phyloP scores from a whole-genome alignment of 2,113 vertebrate genomes.

The Strix aluco region DNA sequence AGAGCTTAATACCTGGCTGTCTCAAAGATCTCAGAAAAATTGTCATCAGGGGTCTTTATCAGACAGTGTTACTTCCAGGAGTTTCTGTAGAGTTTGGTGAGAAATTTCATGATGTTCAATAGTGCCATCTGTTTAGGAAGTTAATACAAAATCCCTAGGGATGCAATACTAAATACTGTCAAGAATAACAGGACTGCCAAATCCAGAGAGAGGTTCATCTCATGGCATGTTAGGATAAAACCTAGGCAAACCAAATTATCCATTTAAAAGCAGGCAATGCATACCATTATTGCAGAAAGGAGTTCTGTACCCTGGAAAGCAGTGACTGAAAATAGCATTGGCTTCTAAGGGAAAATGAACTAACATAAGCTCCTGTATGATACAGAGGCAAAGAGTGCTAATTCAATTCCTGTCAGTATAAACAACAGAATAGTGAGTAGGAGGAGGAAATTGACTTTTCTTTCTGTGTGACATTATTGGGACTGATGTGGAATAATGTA shows the following conservation, averaged over 20 bases:
- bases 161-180: not conserved
- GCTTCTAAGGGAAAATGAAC: not conserved
- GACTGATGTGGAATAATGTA: conserved; percentile 51
- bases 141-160: not conserved
- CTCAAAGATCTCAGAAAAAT: not conserved
- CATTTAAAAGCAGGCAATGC: not conserved
- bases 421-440: conserved; percentile 53
- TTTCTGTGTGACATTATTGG: conserved; percentile 46
- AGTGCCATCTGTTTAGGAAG: not conserved
- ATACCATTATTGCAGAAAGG: not conserved
- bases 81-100: not conserved
- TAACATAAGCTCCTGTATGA: not conserved
- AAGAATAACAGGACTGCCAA: not conserved
- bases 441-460: conserved; percentile 50
- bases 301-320: not conserved
- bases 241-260: not conserved
- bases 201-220: not conserved
- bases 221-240: not conserved
- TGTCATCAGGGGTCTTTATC: not conserved
- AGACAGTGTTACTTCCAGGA: not conserved
- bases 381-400: conserved; percentile 34
- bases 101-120: not conserved
- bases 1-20: not conserved
- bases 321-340: not conserved
- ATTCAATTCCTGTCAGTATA: conserved; percentile 47